Evolutionary conservation across 2,888 invertebrate genomes (phyloP), one percentile per base, ranked within the genome.

Genomic region (Xylota sylvarum): DNA sequence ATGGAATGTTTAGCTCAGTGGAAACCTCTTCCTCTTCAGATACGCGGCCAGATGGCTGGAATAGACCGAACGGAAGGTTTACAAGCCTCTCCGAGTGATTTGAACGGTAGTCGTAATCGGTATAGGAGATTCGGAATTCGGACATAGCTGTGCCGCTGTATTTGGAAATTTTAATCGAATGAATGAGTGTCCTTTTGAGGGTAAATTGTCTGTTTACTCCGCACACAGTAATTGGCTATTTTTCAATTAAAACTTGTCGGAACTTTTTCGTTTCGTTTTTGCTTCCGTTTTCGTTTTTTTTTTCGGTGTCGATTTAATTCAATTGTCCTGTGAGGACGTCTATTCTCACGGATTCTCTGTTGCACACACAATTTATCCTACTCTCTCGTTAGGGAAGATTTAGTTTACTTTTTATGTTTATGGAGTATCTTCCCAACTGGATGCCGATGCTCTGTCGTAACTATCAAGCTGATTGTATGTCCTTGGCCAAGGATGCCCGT

Each of bases 1-100:
- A 98, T 1, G 95, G 95, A 14, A 96, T 93, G 90, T 96, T 96
- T 52, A 96, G 93, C 89, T 95, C 95, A 64, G 94, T 93, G 19
- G 94, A 89, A 70, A 91, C 89, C 58, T 90, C 91, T 40, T 90
- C 90, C 19, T 91, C 89, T 9, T 89, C 74, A 5, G 72, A 10
- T 12, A 52, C 30, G 7, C 32, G 30, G 30, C 70, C 87, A 1
- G 89, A 89, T 0, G 90, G 89, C 43, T 89, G 88, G 58, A 89
- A 90, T 30, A 89, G 90, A 12, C 88, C 58, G 37, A 92, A 89
- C 1, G 92, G 92, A 83, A 91, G 88, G 78, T 90, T 90, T 10
- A 91, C 84, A 14, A 90, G 76, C 48, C 88, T 90, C 74, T 90
- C 89, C 46, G 91, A 89, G 30, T 87, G 89, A 87, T 91, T 90